Conservation (phyloP, 2,797 vertebrate species). For the Hirundo rustica region DNA sequence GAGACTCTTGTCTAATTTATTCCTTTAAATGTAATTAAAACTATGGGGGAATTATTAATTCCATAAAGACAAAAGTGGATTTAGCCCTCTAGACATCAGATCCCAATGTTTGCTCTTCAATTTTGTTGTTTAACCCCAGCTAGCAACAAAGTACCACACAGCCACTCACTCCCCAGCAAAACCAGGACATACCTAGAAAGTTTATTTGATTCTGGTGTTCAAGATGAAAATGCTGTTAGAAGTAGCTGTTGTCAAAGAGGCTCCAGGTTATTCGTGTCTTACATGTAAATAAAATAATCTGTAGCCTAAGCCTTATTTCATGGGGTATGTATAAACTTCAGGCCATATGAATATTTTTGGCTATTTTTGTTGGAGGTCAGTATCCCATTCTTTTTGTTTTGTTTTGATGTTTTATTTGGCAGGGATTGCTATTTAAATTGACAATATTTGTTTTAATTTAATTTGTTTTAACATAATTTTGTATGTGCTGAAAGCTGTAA, state of each 20-base stretch:
- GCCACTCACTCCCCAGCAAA: background rate
- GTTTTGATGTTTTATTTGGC: background rate
- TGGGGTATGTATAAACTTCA: background rate
- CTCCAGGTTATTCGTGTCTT: background rate
- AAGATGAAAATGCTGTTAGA: background rate
- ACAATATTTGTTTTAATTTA: background rate
- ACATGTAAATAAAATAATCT: background rate
- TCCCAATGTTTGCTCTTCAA: background rate
- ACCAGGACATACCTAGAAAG: background rate
- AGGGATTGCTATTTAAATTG: background rate
- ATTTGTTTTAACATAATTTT: background rate
- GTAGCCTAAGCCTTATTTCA: background rate
- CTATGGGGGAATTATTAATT: background rate
- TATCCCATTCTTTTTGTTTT: background rate
- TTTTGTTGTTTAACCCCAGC: background rate
- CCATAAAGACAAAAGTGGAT: background rate
- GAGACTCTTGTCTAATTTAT: background rate
- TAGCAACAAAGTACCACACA: background rate
- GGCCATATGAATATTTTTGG: background rate
- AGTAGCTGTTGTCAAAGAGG: background rate
- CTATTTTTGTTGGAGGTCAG: background rate
- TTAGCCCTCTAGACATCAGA: background rate
- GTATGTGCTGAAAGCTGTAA: background rate
- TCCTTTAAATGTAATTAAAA: background rate
- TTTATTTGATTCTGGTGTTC: background rate